Percentiles rank a stretch among this genome's conserved stretches.
Conservation (phyloP, 1,140 invertebrate genomes). For the Cydia fagiglandana region DNA sequence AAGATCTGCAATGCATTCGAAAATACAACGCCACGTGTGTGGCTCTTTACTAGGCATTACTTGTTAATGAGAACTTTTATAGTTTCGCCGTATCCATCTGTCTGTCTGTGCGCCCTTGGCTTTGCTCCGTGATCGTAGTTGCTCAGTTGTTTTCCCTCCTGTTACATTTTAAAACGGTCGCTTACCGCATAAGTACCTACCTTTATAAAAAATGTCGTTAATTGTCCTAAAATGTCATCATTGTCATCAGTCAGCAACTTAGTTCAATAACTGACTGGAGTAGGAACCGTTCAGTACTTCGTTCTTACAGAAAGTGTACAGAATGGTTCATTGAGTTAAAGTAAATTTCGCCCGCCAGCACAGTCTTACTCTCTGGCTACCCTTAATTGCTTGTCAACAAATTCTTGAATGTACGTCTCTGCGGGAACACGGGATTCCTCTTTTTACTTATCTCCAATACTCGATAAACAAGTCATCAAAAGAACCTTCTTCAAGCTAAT, state of each 20-base stretch:
- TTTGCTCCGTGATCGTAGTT: too few species aligned
- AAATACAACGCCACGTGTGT: not conserved
- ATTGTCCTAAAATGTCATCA: too few species aligned
- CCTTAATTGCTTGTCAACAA: conserved; percentile 73
- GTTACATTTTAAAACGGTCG: too few species aligned
- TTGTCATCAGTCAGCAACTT: too few species aligned
- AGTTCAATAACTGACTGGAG: too few species aligned
- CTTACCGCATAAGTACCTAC: too few species aligned
- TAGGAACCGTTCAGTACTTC: too few species aligned
- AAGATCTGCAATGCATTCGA: not conserved
- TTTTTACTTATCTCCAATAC: conserved; percentile 61
- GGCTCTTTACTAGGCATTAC: not conserved
- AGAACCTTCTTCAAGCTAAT: conserved; percentile 46
- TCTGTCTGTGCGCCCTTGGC: too few species aligned
- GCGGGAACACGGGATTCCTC: conserved; percentile 56
- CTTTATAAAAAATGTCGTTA: too few species aligned
- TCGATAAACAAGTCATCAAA: conserved; percentile 63
- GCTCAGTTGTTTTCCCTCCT: too few species aligned
- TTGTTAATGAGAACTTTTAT: too few species aligned
- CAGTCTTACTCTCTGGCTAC: conserved; percentile 36
- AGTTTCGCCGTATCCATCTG: too few species aligned
- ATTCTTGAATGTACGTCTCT: conserved; percentile 64
- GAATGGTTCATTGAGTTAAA: conserved; percentile 7
- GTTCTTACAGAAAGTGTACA: not conserved
- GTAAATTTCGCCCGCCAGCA: not conserved